Evolutionary conservation across 2,113 vertebrate species (phyloP), one percentile per base, ranked within the genome.

Genomic region (Lagopus leucura): DNA sequence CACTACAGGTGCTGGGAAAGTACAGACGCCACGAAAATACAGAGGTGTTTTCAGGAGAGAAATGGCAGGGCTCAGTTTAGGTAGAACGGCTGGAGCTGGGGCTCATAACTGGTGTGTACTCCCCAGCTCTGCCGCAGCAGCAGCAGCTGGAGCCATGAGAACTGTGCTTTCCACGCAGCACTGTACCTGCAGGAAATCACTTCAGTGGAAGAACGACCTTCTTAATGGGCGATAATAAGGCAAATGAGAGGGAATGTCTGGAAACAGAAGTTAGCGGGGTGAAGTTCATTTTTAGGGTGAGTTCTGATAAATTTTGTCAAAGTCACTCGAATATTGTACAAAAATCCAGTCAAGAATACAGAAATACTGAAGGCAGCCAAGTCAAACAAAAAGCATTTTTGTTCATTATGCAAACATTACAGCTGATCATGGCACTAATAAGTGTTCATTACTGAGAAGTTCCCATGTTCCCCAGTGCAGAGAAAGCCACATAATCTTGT

Each of bases 101-200:
- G 45, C 42, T 64, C 47, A 47, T 81, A 15, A 30, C 4, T 0
- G 0, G 17, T 19, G 14, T 6, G 18, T 32, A 66, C 64, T 20
- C 77, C 24, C 16, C 24, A 74, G 77, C 81, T 27, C 57, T 72
- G 77, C 19, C 70, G 24, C 47, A 60, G 30, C 47, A 75, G 57
- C 3, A 0, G 55, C 50, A 54, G 45, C 36, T 27, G 5, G 3
- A 28, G 55, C 18, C 0, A 0, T 5, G 22, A 1, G 13, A 19
- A 6, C 20, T 12, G 36, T 34, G 8, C 48, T 32, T 57, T 27
- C 12, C 24, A 18, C 11, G 32, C 42, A 30, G 48, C 12, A 50
- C 50, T 36, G n/a, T 43, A 64, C 61, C 84, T 54, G 45, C 77
- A 72, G 19, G 25, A 34, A 32, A 47, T 16, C 63, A 4, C 54